phyloP scores from a whole-genome alignment of 35 echinoderm and acorn worm genomes.

The Strongylocentrotus purpuratus region DNA sequence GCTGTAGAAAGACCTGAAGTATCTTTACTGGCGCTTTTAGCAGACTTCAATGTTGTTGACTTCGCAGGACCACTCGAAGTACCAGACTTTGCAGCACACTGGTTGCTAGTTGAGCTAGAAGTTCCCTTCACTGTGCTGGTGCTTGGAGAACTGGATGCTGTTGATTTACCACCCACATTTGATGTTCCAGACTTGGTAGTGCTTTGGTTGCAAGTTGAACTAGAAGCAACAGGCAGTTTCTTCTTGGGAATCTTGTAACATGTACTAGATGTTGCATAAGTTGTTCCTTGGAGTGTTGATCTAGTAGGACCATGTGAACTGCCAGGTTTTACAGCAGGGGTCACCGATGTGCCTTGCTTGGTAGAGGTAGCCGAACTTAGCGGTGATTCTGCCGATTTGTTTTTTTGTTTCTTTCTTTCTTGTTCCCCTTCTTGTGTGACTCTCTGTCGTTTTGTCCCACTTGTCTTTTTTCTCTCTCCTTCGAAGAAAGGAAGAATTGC shows the following conservation, averaged over 20 bases:
- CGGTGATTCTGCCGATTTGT: neutral
- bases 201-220: neutral
- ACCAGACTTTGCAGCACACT: neutral
- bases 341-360: conserved; percentile 22
- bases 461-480: neutral
- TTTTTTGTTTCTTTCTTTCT: conserved; percentile 42
- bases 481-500: conserved; percentile 55
- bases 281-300: neutral
- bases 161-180: neutral
- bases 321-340: too few relatives aligned
- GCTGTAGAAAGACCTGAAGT: conserved; percentile 40
- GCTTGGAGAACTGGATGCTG: neutral
- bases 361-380: too few relatives aligned
- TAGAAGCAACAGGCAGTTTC: neutral
- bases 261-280: neutral
- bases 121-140: neutral
- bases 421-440: neutral
- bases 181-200: neutral
- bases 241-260: too few relatives aligned
- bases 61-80: neutral
- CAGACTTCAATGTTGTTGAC: neutral
- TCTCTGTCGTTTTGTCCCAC: conserved; percentile 16
- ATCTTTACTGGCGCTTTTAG: too few relatives aligned
- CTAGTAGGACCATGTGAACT: neutral
- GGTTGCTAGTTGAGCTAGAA: neutral